Evolutionary conservation across 2,113 vertebrate species (phyloP).

Genomic region (Oreocharis arfaki): DNA sequence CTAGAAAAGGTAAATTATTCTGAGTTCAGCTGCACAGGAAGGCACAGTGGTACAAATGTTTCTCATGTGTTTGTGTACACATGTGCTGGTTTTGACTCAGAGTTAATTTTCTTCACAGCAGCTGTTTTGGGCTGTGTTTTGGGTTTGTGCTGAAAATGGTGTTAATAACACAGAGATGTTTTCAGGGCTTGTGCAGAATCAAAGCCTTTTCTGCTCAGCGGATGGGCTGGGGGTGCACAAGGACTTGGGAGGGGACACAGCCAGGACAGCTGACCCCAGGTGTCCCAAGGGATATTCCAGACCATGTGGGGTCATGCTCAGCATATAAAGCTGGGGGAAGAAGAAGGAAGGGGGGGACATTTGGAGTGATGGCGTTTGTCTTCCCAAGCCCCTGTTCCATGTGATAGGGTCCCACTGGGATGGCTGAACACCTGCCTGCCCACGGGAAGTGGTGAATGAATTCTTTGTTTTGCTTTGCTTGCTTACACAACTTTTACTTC

Average conservation of each 20-base stretch:
- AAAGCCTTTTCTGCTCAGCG: neutral
- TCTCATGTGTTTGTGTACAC: rapidly evolving
- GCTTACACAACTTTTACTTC: neutral
- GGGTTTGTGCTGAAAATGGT: neutral
- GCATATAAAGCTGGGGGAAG: neutral
- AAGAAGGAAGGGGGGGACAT: neutral
- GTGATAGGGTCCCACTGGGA: neutral
- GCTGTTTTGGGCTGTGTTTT: neutral
- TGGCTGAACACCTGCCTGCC: neutral
- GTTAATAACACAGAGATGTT: neutral
- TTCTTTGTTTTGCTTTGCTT: neutral
- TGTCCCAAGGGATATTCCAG: neutral
- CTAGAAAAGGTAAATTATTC: neutral
- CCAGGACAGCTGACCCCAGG: neutral
- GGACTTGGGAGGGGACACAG: neutral
- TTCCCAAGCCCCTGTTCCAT: neutral
- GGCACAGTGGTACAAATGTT: neutral
- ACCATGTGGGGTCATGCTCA: neutral
- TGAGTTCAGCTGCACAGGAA: neutral
- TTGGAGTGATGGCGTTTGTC: neutral
- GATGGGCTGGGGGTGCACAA: neutral
- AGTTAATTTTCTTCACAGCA: neutral
- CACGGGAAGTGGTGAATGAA: neutral
- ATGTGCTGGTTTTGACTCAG: neutral
- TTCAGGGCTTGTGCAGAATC: neutral